phyloP scores from a whole-genome alignment of 2,113 vertebrate genomes.

The Cygnus atratus region DNA sequence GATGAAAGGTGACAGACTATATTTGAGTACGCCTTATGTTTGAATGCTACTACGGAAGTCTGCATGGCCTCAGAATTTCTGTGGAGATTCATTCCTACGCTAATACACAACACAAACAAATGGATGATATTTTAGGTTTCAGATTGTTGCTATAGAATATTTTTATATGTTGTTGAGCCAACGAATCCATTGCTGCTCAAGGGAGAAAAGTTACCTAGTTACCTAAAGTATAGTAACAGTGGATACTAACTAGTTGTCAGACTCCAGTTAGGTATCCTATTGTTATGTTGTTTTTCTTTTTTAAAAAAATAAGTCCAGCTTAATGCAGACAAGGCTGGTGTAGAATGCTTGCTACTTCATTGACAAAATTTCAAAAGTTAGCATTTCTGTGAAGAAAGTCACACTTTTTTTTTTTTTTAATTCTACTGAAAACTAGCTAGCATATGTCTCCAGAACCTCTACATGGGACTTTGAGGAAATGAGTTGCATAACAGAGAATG shows the following conservation, averaged over 20 bases:
- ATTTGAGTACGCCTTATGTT: background rate
- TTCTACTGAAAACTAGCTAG: background rate
- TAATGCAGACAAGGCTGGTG: background rate
- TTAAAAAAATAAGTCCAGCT: background rate
- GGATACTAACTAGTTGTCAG: background rate
- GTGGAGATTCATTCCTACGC: background rate
- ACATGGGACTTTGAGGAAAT: background rate
- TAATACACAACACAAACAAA: background rate
- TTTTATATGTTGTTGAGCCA: background rate
- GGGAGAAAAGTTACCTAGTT: background rate
- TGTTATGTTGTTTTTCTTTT: background rate
- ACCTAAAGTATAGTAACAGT: background rate
- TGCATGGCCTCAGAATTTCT: background rate
- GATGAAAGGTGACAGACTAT: background rate
- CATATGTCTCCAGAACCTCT: background rate
- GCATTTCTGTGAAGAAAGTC: background rate
- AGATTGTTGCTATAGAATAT: background rate
- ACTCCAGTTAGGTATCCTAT: background rate
- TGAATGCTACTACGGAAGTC: background rate
- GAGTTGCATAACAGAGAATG: background rate
- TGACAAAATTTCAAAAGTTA: background rate
- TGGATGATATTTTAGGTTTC: background rate
- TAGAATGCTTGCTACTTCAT: background rate
- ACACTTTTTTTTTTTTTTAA: background rate
- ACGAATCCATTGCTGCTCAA: background rate